Base-by-base conservation (phyloP, 1,140 invertebrate species). In the Zaprionus camerounensis region DNA sequence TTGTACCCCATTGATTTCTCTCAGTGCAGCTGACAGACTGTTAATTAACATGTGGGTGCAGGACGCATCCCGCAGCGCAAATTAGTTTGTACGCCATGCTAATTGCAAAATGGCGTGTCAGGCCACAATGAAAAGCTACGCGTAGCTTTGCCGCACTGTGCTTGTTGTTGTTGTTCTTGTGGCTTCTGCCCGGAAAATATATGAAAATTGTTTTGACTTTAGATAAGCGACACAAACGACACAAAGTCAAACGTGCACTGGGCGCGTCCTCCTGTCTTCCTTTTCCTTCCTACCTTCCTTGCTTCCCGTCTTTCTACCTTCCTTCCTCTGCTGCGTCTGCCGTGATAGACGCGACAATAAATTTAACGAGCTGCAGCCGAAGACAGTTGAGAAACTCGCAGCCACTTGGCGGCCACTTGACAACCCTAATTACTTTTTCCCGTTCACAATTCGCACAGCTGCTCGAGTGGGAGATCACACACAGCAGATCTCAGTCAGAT, bases 161-260 rank as follows among this genome's bases (percentile, higher is more conserved):
- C 9, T 59, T 38, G 20, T 26, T 44, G 46, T 22, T 69, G 51
- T 34, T 64, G 58, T 26, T 38, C 15, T 41, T 61, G 34, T 6
- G 56, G 58, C 41, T 72, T 61, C 46, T 71, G 67, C 28, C 57
- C 55, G 76, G 66, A 81, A 90, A 84, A 91, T 85, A 85, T 90
- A 80, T 91, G 86, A 91, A 90, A 91, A 91, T 91, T 91, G 88
- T 82, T 91, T 91, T 91, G 88, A 91, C 88, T 91, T 91, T 91
- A 91, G 88, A 91, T 91, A 91, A 91, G 88, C 81, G 81, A 83
- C 74, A 31, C 28, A 87, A 82, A 77, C 63, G 56, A 69, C 49
- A 53, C 61, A 26, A 58, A 69, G 69, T 63, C 59, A 77, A 78
- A 56, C 61, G 69, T 71, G 66, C 41, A 46, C 53, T 31, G 55